These are phyloP conservation scores for Sanderia malayensis DNA, from an alignment of 30 jellyfish, hydroid and myxozoan genomes.

Conservation along the genomic window DNA sequence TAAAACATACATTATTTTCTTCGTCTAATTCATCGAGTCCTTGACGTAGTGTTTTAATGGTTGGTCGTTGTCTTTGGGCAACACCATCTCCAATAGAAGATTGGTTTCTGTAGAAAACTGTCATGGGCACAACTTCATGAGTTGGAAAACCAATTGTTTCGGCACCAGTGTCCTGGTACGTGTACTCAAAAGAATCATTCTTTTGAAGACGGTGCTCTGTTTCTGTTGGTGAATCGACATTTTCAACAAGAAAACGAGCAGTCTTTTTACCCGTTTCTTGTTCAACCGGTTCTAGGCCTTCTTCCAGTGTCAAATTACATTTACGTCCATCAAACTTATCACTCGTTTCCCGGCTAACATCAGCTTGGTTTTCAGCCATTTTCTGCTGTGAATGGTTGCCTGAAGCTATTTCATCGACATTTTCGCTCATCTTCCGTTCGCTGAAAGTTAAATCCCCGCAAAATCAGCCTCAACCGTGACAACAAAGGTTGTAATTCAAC, in stretches of 20 bases:
- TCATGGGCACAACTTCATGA: constrained; percentile 92
- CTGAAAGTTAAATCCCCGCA: not conserved
- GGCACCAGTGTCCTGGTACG: constrained; percentile 34
- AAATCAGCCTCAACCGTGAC: not conserved
- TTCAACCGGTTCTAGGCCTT: not conserved
- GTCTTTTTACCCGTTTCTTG: constrained; percentile 8
- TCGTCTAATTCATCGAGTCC: constrained; percentile 76
- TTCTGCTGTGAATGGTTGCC: not conserved
- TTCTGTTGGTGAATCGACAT: constrained; percentile 60
- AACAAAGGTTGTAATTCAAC: too few species aligned
- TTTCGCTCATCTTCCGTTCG: not conserved
- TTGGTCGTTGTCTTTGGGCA: constrained; percentile 83
- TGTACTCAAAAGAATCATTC: constrained; percentile 23
- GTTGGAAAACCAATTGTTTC: constrained; percentile 77
- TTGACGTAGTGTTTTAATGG: constrained; percentile 72
- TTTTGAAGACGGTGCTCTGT: not conserved
- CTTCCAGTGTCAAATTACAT: not conserved
- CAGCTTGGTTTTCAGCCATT: constrained; percentile 1
- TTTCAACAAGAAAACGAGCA: constrained; percentile 70
- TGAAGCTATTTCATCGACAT: not conserved
- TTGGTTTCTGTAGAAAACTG: constrained; percentile 78
- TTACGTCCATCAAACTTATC: not conserved
- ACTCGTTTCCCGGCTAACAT: not conserved
- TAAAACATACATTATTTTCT: constrained; percentile 43
- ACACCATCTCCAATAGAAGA: constrained; percentile 64